Conservation (phyloP, 2,797 vertebrate genomes). For the Melanotaenia boesemani region DNA sequence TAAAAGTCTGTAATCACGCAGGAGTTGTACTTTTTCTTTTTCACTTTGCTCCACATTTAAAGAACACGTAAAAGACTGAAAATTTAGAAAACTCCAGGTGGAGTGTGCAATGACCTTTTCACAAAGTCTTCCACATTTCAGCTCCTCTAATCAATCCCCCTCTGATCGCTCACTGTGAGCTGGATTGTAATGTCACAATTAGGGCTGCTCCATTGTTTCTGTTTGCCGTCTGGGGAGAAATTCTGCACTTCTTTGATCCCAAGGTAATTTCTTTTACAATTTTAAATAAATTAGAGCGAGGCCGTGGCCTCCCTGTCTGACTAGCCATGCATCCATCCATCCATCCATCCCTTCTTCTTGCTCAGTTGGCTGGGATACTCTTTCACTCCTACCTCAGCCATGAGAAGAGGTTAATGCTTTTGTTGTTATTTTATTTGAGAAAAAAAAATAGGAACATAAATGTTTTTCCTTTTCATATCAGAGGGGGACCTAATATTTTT, state of each 20-base stretch:
- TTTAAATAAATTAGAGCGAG: slow-evolving; percentile 78
- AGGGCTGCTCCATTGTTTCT: slow-evolving; percentile 83
- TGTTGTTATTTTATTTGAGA: slow-evolving; percentile 31
- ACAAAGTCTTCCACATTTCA: slow-evolving; percentile 86
- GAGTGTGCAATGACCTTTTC: slow-evolving; percentile 86
- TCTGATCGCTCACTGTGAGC: slow-evolving; percentile 79
- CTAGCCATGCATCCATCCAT: slow-evolving; percentile 24
- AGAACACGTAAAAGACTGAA: slow-evolving; percentile 38
- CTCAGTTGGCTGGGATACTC: slow-evolving; percentile 48
- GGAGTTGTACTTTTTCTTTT: slow-evolving; percentile 60
- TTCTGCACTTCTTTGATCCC: slow-evolving; percentile 65
- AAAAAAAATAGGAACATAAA: slow-evolving; percentile 39
- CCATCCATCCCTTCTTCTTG: slow-evolving; percentile 33
- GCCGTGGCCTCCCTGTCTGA: slow-evolving; percentile 32
- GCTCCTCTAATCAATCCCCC: slow-evolving; percentile 84
- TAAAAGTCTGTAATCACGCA: slow-evolving; percentile 73
- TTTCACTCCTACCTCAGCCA: slow-evolving; percentile 57
- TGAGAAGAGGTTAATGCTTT: slow-evolving; percentile 66
- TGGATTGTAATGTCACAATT: slow-evolving; percentile 85
- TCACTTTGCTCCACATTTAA: slow-evolving; percentile 43
- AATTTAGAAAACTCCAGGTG: slow-evolving; percentile 78
- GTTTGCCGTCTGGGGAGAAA: slow-evolving; percentile 74
- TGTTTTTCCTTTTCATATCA: slow-evolving; percentile 59
- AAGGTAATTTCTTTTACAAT: slow-evolving; percentile 82
- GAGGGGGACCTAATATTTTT: slow-evolving; percentile 56